Base-by-base conservation (phyloP, 2,113 vertebrate genomes). In the Thamnaconus septentrionalis region DNA sequence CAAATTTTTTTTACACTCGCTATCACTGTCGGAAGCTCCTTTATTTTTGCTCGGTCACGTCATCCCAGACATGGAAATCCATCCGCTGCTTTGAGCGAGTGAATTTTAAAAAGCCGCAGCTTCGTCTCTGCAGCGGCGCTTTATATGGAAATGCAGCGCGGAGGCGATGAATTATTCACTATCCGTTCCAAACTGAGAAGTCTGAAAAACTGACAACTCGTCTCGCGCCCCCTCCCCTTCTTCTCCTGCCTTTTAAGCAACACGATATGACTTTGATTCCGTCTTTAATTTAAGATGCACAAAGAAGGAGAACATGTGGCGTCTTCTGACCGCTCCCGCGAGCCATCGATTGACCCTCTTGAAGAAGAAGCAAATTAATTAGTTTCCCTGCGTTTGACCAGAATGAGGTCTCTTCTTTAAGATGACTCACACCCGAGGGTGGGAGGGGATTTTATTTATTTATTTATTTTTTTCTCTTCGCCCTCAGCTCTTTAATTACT, bases 141-240 rank as follows among this genome's bases (percentile, higher is more conserved):
- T 9, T 50, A 50, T 56, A 63, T 79, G 61, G 51, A 79, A 66
- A 79, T 69, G 18, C 47, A 58, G 9, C 11, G 8, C 63, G 11
- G 41, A 40, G 45, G 11, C 18, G 1, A 41, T 83, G 68, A 75
- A 75, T 82, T 73, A 82, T 78, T 82, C 74, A 82, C 41, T 11
- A 61, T 59, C 60, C 44, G 3, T 10, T 59, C 11, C 68, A 67
- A 58, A 60, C 11, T 54, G 45, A 66, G 50, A 72, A 66, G 3
- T 75, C 70, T 54, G 39, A 56, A 60, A 71, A 61, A 60, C 50
- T 51, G 66, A 80, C 52, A 64, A n/a, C 60, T 53, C 18, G 49
- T 39, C 43, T 74, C 66, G 56, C 42, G 44, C 75, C 44, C 18
- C 12, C 55, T 77, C 65, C 56, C 41, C 72, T 71, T 66, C 59